Conservation (phyloP, 2,113 vertebrate species). For the Petrocephalus microphthalmus region DNA sequence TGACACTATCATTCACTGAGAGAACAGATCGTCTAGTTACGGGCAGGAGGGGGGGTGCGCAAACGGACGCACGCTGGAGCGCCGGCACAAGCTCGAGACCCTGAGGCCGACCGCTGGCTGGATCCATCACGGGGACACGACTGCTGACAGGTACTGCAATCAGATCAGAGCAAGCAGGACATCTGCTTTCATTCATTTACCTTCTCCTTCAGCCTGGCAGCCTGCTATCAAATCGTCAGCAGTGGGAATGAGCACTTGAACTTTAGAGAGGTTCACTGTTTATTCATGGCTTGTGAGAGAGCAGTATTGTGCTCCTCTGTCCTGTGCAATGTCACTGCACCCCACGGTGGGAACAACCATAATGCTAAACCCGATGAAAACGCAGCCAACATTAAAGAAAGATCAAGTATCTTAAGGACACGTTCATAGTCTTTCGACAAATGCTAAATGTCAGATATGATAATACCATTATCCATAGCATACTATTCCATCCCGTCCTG, state of each 20-base stretch:
- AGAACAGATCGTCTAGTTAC: constrained; percentile 18
- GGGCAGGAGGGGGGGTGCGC: not conserved
- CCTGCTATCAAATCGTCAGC: not conserved
- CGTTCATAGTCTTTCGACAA: not conserved
- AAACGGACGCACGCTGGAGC: not conserved
- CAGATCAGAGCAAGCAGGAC: not conserved
- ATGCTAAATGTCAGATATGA: not conserved
- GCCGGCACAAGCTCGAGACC: not conserved
- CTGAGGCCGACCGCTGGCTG: not conserved
- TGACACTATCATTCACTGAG: constrained; percentile 9
- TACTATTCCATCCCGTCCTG: not conserved
- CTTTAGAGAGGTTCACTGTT: not conserved
- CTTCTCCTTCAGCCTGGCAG: not conserved
- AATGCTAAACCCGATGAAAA: not conserved
- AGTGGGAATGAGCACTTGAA: not conserved
- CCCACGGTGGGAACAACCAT: not conserved
- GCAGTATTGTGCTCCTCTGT: not conserved
- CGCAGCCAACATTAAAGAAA: not conserved
- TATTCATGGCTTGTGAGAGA: not conserved
- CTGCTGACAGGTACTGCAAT: not conserved
- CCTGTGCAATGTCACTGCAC: not conserved
- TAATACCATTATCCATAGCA: not conserved
- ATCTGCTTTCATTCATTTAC: not conserved
- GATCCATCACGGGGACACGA: not conserved
- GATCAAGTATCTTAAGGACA: not conserved